phyloP scores from a whole-genome alignment of 2,888 invertebrate genomes.

The Leptinotarsa haldemani region DNA sequence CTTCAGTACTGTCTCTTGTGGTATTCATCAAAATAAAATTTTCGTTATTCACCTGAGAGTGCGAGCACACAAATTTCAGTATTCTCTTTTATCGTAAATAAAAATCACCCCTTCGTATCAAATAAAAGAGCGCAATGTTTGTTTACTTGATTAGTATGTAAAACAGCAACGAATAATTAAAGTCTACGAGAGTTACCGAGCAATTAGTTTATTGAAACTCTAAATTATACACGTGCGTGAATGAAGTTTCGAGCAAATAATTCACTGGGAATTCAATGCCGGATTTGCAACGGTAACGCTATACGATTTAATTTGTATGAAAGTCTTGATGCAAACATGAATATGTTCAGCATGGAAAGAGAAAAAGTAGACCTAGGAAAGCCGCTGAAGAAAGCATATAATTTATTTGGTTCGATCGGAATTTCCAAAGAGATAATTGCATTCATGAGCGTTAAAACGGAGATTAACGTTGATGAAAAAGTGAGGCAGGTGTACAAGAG shows the following conservation, averaged over 20 bases:
- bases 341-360: background rate
- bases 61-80: background rate
- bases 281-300: conserved; percentile 14
- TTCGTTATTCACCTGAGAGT: background rate
- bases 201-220: conserved; percentile 21
- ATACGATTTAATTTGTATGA: conserved; percentile 13
- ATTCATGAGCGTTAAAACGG: background rate
- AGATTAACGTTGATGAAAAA: background rate
- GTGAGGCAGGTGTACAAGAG: background rate
- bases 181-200: conserved; percentile 11
- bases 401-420: background rate
- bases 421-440: background rate
- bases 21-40: background rate
- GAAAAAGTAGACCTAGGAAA: background rate
- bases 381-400: background rate
- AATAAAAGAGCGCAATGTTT: background rate
- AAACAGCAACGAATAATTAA: conserved; percentile 16
- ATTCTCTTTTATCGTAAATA: background rate
- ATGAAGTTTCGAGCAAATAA: conserved; percentile 11
- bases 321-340: background rate
- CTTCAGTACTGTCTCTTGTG: too few species aligned
- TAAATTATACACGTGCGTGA: conserved; percentile 16
- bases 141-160: conserved; percentile 16
- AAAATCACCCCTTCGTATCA: background rate
- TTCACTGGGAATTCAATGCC: conserved; percentile 2